phyloP scores from a whole-genome alignment of 2,797 vertebrate species.

The Amniataba percoides region DNA sequence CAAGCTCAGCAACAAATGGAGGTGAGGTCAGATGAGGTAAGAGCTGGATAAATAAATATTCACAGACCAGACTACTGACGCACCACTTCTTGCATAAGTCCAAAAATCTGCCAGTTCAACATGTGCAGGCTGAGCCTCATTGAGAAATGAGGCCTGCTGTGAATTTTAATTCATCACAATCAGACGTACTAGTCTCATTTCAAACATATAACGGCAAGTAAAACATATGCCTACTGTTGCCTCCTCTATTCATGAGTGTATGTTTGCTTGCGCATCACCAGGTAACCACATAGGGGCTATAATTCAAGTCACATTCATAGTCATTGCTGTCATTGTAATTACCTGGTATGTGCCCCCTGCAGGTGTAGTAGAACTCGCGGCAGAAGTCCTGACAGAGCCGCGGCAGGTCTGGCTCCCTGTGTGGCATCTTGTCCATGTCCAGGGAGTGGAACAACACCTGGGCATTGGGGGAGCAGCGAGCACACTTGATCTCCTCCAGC shows the following conservation, averaged over 20 bases:
- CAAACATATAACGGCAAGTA: constrained; percentile 17
- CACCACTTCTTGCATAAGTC: constrained; percentile 71
- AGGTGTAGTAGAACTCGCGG: constrained; percentile 98
- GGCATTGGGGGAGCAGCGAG: constrained; percentile 96
- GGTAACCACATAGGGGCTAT: constrained; percentile 53
- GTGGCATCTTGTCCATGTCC: constrained; percentile 89
- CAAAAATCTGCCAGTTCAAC: constrained; percentile 66
- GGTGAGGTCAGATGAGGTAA: constrained; percentile 81
- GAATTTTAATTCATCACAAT: constrained; percentile 57
- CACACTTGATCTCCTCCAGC: constrained; percentile 98
- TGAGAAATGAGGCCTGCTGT: constrained; percentile 43
- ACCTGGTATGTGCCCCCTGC: constrained; percentile 98
- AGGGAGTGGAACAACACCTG: constrained; percentile 94
- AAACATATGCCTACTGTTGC: neutral
- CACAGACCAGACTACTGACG: constrained; percentile 76
- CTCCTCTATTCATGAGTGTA: constrained; percentile 13
- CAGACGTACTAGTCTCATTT: constrained; percentile 33
- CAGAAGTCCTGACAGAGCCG: constrained; percentile 97
- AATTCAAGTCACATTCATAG: constrained; percentile 46
- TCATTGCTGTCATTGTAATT: constrained; percentile 76
- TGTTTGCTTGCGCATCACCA: constrained; percentile 54
- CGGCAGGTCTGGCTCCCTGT: constrained; percentile 92
- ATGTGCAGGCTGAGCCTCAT: constrained; percentile 52
- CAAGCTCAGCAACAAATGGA: constrained; percentile 72
- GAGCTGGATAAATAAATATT: constrained; percentile 78